Base-by-base conservation (phyloP, 2,113 vertebrate species). In the Anseranas semipalmata region DNA sequence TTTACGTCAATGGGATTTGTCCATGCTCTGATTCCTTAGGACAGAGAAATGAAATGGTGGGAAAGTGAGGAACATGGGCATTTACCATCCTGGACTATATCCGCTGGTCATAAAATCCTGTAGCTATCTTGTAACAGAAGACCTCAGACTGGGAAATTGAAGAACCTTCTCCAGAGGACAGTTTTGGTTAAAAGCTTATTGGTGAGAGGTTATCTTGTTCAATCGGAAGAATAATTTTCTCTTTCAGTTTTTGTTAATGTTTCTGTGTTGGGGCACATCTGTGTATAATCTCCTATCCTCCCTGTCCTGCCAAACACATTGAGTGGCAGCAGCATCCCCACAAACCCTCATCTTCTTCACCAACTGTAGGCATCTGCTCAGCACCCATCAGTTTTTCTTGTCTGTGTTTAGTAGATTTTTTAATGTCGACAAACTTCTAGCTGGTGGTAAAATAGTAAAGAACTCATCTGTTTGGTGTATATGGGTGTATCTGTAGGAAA, bases 1-100 rank as follows among this genome's bases (percentile, higher is more conserved):
- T 91, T 93, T 96, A 87, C 33, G 6, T 97, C 89, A 96, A 5
- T 71, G 77, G 92, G 91, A 93, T 95, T 95, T 97, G 89, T 95
- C 93, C 77, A 56, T 48, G 63, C 46, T 83, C 77, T 79, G 62
- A 70, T 85, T 87, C 82, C 55, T 91, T 80, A 93, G 63, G 56
- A 79, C 27, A 95, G 72, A 65, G 56, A 91, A 87, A 83, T 71
- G 41, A 85, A 82, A 71, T 87, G 65, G 62, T 96, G 79, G 83
- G 91, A 87, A 89, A 95, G 46, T n/a, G 58, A 87, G 58, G 79
- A 81, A 89, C 35, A 45, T 76, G 79, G 71, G 72, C 67, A 92
- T 85, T 96, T 94, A 46, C 92, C 62, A 91, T 80, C 85, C 74
- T 88, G 87, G 56, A 53, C 39, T 66, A 50, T 52, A 67, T 91